A percentile compares a stretch with the other conserved stretches of the same genome.
Evolutionary conservation across 2,797 vertebrate genomes (phyloP).

Genomic region (Muscicapa striata): DNA sequence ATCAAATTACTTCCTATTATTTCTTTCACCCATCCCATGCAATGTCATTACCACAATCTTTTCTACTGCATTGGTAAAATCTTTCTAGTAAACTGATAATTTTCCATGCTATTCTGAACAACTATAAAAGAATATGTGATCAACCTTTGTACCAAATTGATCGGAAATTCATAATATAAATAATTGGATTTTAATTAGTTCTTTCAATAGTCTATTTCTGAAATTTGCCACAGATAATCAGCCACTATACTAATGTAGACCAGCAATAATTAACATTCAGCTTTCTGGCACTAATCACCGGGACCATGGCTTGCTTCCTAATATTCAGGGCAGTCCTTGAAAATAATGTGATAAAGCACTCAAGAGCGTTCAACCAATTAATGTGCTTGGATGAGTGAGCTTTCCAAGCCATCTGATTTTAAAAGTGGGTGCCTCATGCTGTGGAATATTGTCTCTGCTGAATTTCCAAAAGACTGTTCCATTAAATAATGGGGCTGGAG

Average conservation of each 20-base stretch:
- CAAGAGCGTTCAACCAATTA: constrained; percentile 45
- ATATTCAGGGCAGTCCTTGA: constrained; percentile 46
- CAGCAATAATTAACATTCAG: constrained; percentile 47
- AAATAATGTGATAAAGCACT: constrained; percentile 62
- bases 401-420: constrained; percentile 53
- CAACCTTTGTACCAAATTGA: constrained; percentile 24
- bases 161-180: constrained; percentile 48
- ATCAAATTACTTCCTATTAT: background rate
- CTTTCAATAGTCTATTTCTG: constrained; percentile 54
- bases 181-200: constrained; percentile 63
- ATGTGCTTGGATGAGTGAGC: constrained; percentile 8
- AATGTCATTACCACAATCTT: background rate
- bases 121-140: constrained; percentile 7
- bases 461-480: background rate
- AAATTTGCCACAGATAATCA: constrained; percentile 55
- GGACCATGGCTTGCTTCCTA: constrained; percentile 46
- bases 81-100: background rate
- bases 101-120: constrained; percentile 26
- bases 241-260: background rate
- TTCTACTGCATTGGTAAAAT: constrained; percentile 24
- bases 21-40: background rate
- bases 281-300: constrained; percentile 36
- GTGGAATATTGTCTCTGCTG: constrained; percentile 22
- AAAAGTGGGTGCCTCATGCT: constrained; percentile 5
- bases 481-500: background rate